A percentile compares a stretch with the other conserved stretches of the same genome.
Conservation (phyloP, 2,113 vertebrate genomes). For the Phyllopteryx taeniolatus region DNA sequence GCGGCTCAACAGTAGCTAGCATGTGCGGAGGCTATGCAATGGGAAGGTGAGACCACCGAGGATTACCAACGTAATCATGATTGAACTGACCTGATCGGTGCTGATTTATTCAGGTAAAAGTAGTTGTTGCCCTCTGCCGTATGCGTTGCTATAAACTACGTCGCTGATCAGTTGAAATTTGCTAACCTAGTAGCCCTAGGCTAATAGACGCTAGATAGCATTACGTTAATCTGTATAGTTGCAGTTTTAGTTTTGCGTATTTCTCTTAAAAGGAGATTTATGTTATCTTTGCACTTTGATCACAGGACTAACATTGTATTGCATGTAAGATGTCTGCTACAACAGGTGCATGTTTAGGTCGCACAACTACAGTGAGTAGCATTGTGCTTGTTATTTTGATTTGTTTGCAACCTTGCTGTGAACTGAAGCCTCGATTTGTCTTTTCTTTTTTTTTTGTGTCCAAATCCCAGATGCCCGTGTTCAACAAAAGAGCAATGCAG, state of each 20-base stretch:
- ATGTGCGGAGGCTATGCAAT: background rate
- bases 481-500: background rate
- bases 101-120: conserved; percentile 39
- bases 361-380: background rate
- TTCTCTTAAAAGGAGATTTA: background rate
- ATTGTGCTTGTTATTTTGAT: background rate
- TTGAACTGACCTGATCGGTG: conserved; percentile 21
- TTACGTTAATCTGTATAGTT: conserved; percentile 17
- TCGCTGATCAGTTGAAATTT: background rate
- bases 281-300: background rate
- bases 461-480: background rate
- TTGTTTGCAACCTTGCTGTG: background rate
- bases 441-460: background rate
- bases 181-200: background rate
- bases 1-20: conserved; percentile 26
- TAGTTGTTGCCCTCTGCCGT: background rate
- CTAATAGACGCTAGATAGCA: conserved; percentile 32
- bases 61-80: conserved; percentile 25
- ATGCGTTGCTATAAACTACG: background rate
- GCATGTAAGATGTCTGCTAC: background rate
- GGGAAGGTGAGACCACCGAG: conserved; percentile 15
- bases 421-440: background rate
- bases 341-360: background rate
- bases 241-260: background rate
- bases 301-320: background rate